A percentile compares a stretch with the other conserved stretches of the same genome.
phyloP scores from a whole-genome alignment of 2,888 invertebrate species.

The Aphidoletes aphidimyza region DNA sequence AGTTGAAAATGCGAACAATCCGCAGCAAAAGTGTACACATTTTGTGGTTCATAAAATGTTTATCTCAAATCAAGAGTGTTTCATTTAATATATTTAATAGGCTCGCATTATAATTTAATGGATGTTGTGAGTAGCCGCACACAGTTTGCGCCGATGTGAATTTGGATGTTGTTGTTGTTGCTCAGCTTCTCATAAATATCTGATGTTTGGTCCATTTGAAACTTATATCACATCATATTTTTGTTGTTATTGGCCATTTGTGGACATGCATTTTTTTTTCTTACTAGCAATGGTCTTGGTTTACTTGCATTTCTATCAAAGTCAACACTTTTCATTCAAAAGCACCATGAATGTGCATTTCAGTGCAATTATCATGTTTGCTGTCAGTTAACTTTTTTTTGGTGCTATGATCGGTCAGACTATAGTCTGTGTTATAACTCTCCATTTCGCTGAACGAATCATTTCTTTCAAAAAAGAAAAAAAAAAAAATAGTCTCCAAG shows the following conservation, averaged over 20 bases:
- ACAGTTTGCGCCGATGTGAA: neutral
- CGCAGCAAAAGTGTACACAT: no score
- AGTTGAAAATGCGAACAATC: no score
- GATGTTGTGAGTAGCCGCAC: neutral
- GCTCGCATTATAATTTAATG: conserved; percentile 21
- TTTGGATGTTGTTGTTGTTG: neutral
- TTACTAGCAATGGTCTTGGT: neutral
- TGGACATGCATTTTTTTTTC: neutral
- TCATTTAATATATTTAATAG: conserved; percentile 23
- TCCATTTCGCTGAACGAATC: no score
- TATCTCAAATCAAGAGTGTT: conserved; percentile 45
- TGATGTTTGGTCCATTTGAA: neutral
- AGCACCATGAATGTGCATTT: neutral
- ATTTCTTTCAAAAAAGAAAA: no score
- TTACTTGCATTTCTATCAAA: neutral
- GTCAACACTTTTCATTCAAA: no score
- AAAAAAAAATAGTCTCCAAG: no score
- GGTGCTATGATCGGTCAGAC: no score
- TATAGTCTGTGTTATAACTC: no score
- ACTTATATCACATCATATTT: conserved; percentile 15
- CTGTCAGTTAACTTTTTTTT: neutral
- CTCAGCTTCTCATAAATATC: neutral
- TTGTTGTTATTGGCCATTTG: no score
- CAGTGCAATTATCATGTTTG: neutral
- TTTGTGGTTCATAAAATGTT: neutral